Evolutionary conservation across 2,113 vertebrate species (phyloP), one percentile per base, ranked within the genome.

Genomic region (Amphiprion ocellaris): DNA sequence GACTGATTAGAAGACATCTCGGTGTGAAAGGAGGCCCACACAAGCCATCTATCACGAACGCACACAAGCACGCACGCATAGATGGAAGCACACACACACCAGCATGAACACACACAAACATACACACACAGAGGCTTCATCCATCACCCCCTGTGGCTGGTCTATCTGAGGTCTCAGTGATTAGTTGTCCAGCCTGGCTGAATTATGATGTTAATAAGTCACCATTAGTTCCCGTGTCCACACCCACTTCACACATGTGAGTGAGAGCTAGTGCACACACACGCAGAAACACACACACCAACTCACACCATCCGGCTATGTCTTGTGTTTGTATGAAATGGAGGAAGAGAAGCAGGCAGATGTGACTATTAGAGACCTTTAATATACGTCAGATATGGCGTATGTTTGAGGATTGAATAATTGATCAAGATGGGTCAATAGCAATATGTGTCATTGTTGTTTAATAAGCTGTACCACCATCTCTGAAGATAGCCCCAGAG

Each of bases 151-250:
- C 67, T 37, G 68, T 83, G 79, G 88, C 91, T 87, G 89, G 83
- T 92, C 91, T 90, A 88, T 93, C 90, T 83, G 82, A 93, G 85
- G 89, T 84, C 84, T 89, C 71, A 79, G 88, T 92, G 92, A 92
- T 93, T 92, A 92, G 92, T 92, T 93, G 91, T 92, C 87, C 90
- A 90, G 91, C 88, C 88, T 16, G 52, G 87, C 88, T 92, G 91
- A 92, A 92, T 93, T 91, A 93, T 93, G 92, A 92, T 83, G 90
- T 92, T 92, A 92, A 93, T 92, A 93, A 93, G 91, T 93, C 92
- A 92, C 90, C 81, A 92, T 91, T 92, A 90, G 87, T 86, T 90
- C 66, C 47, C 39, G 9, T 80, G 81, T 91, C 74, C 86, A 76
- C 89, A 79, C 78, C 58, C 74, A 88, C 88, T 83, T 82, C 86